These are phyloP conservation scores for Axinella damicornis DNA, from an alignment of 37 sponge, comb jelly and placozoan genomes.

Conservation along the genomic window DNA sequence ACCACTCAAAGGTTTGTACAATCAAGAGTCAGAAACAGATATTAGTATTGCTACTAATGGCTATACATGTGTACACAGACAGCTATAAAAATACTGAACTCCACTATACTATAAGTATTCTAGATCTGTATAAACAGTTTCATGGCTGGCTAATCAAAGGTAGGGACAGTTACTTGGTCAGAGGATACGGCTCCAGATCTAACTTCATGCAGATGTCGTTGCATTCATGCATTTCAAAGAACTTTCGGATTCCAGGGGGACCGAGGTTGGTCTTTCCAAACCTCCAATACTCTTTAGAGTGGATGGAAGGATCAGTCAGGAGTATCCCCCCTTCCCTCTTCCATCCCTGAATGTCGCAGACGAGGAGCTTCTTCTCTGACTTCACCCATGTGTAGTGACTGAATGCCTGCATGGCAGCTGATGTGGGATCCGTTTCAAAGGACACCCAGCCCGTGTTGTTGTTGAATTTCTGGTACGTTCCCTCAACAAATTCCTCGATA, in stretches of 20 bases:
- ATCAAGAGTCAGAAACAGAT: no score
- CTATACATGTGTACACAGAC: no score
- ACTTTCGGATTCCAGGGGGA: neutral
- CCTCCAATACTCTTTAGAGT: neutral
- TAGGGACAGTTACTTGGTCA: no score
- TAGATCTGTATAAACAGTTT: no score
- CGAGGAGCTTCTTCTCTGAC: neutral
- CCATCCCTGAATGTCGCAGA: constrained; percentile 28
- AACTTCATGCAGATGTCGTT: constrained; percentile 5
- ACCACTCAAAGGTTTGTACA: no score
- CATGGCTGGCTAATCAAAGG: no score
- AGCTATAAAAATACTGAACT: no score
- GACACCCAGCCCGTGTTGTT: neutral
- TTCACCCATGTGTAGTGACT: constrained; percentile 43
- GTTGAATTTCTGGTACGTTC: constrained; percentile 24
- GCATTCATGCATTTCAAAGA: no score
- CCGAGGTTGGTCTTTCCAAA: constrained; percentile 11
- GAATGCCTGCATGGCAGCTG: constrained; percentile 6
- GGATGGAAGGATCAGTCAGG: constrained; percentile 36
- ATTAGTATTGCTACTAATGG: no score
- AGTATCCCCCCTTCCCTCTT: neutral
- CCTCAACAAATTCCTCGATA: neutral
- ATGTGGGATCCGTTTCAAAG: neutral
- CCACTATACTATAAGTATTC: no score
- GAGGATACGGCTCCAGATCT: no score